These are phyloP conservation scores for Muscicapa adusta DNA, from an alignment of 2,113 vertebrate species.

Conservation along the genomic window DNA sequence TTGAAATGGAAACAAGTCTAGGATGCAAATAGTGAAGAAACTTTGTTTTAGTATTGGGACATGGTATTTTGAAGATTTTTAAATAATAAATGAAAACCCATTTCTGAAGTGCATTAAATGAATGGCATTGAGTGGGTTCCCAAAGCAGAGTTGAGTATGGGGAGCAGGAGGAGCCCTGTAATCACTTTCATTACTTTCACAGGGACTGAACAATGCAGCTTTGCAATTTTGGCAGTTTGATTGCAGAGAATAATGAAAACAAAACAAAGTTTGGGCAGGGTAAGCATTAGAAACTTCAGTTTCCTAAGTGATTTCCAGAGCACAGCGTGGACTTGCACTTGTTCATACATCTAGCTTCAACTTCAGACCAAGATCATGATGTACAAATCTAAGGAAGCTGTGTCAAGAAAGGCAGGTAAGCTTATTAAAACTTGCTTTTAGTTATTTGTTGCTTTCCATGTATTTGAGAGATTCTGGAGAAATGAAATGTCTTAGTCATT, in stretches of 20 bases:
- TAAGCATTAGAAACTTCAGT: neutral
- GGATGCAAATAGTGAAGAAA: neutral
- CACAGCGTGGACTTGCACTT: neutral
- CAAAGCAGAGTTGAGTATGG: neutral
- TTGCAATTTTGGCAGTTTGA: neutral
- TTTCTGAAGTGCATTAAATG: neutral
- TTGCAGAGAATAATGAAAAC: neutral
- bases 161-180: neutral
- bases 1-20: neutral
- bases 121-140: neutral
- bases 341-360: neutral
- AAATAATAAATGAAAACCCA: neutral
- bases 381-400: neutral
- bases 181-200: neutral
- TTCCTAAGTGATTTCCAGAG: neutral
- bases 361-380: neutral
- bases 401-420: neutral
- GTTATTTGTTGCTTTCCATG: neutral
- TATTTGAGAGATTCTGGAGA: neutral
- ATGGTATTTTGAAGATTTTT: neutral
- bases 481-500: neutral
- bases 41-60: neutral
- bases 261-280: accelerated
- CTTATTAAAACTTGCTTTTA: neutral
- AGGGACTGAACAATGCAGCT: neutral